These are phyloP conservation scores for Stegastes partitus DNA, from an alignment of 2,113 vertebrate species.

Conservation along the genomic window DNA sequence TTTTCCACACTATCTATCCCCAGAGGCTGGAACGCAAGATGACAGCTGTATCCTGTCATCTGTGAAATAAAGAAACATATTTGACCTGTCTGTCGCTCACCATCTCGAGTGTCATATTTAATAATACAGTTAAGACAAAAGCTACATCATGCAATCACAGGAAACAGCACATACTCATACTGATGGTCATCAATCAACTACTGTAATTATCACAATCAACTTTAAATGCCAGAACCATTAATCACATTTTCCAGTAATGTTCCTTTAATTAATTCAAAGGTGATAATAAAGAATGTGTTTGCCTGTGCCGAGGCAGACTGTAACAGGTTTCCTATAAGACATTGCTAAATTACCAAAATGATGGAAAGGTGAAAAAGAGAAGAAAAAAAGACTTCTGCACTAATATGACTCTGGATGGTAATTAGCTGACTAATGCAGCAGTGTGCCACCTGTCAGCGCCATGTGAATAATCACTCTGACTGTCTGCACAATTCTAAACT, in stretches of 20 bases:
- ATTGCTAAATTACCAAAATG: conserved; percentile 26
- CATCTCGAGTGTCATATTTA: conserved; percentile 30
- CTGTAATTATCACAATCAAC: conserved; percentile 53
- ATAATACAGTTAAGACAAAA: conserved; percentile 54
- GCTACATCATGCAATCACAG: conserved; percentile 29
- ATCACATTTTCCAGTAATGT: conserved; percentile 38
- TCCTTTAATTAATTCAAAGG: conserved; percentile 51
- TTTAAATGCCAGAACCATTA: conserved; percentile 65
- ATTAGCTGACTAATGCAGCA: conserved; percentile 64
- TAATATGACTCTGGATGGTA: conserved; percentile 50
- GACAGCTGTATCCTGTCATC: conserved; percentile 50
- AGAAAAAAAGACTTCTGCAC: conserved; percentile 3
- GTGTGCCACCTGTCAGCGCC: conserved; percentile 56
- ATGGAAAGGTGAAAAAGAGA: conserved; percentile 7
- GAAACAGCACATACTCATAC: conserved; percentile 18
- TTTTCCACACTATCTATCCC: conserved; percentile 21
- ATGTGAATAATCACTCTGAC: conserved; percentile 37
- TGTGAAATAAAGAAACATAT: conserved; percentile 45
- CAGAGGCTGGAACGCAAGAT: conserved; percentile 26
- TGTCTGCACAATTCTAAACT: conserved; percentile 24
- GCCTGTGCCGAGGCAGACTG: conserved; percentile 23
- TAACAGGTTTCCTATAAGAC: conserved; percentile 32
- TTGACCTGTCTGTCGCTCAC: conserved; percentile 54
- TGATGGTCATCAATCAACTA: conserved; percentile 61
- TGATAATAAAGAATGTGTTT: conserved; percentile 34